A percentile compares a stretch with the other conserved stretches of the same genome.
Conservation (phyloP, 2,888 invertebrate genomes). For the Cheilosia vulpina region DNA sequence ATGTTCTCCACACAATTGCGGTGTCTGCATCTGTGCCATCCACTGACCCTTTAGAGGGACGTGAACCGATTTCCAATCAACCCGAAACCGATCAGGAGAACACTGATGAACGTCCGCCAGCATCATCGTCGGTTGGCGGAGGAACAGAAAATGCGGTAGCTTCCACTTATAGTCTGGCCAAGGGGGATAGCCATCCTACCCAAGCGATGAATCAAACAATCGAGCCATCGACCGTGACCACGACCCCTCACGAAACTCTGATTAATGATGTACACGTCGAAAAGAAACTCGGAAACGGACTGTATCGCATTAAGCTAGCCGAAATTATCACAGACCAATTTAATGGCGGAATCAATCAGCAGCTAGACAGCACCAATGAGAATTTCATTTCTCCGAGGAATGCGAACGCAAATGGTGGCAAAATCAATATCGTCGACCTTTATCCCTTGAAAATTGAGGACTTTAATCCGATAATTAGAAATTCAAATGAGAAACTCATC, state of each 20-base stretch:
- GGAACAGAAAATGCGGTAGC: slow-evolving; percentile 43
- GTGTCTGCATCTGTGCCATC: slow-evolving; percentile 54
- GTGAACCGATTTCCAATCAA: slow-evolving; percentile 74
- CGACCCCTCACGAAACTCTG: slow-evolving; percentile 74
- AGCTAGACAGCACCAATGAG: slow-evolving; percentile 52
- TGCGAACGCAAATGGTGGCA: slow-evolving; percentile 69
- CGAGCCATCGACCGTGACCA: slow-evolving; percentile 39
- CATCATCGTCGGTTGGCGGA: slow-evolving; percentile 47
- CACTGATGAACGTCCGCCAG: slow-evolving; percentile 74
- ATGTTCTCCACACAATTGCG: slow-evolving; percentile 41
- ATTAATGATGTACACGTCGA: slow-evolving; percentile 77
- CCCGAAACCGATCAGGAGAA: slow-evolving; percentile 74
- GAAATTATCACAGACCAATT: slow-evolving; percentile 79
- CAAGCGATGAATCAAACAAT: slow-evolving; percentile 62
- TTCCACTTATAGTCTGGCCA: slow-evolving; percentile 8
- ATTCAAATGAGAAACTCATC: slow-evolving; percentile 79
- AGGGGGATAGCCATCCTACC: slow-evolving; percentile 25
- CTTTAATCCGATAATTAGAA: slow-evolving; percentile 80
- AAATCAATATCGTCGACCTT: slow-evolving; percentile 82
- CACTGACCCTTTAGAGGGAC: slow-evolving; percentile 58
- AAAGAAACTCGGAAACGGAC: slow-evolving; percentile 79
- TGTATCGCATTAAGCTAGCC: slow-evolving; percentile 81
- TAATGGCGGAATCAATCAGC: slow-evolving; percentile 74
- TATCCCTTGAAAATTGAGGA: slow-evolving; percentile 82
- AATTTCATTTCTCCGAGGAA: slow-evolving; percentile 46